Evolutionary conservation across 2,888 invertebrate species (phyloP).

Genomic region (Lordiphosa andalusiaca): DNA sequence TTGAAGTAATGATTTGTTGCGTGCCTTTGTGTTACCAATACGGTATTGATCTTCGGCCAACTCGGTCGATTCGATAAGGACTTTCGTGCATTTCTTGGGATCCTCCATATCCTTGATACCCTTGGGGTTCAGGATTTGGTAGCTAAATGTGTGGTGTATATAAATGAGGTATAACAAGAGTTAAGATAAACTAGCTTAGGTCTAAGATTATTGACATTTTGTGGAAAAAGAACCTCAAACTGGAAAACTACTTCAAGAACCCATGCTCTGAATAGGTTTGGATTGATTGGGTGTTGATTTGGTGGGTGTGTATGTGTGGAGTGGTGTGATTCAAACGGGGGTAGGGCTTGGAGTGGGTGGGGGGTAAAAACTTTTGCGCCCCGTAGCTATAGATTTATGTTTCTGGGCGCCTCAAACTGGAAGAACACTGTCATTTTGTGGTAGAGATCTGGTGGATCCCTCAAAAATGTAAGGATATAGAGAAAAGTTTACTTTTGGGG

Average conservation of each 20-base stretch:
- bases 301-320: slow-evolving; percentile 27
- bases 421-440: too few relatives aligned
- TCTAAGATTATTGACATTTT: slow-evolving; percentile 60
- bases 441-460: too few relatives aligned
- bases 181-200: slow-evolving; percentile 64
- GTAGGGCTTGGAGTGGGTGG: slow-evolving; percentile 10
- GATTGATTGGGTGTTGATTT: slow-evolving; percentile 11
- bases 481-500: too few relatives aligned
- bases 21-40: slow-evolving; percentile 97
- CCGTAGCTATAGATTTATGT: too few relatives aligned
- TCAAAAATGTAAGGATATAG: slow-evolving; percentile 22
- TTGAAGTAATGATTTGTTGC: slow-evolving; percentile 16
- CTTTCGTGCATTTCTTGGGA: slow-evolving; percentile 90
- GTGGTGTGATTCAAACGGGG: slow-evolving; percentile 14
- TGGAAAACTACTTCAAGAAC: slow-evolving; percentile 28
- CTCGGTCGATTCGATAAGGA: slow-evolving; percentile 90
- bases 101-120: slow-evolving; percentile 88
- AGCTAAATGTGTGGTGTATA: slow-evolving; percentile 84
- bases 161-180: slow-evolving; percentile 30
- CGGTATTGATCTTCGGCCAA: slow-evolving; percentile 96
- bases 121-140: slow-evolving; percentile 98
- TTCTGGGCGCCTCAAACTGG: too few relatives aligned
- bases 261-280: slow-evolving; percentile 49
- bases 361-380: background rate
- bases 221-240: slow-evolving; percentile 29